phyloP scores from a whole-genome alignment of 2,888 invertebrate genomes.

The Ametastegia equiseti region DNA sequence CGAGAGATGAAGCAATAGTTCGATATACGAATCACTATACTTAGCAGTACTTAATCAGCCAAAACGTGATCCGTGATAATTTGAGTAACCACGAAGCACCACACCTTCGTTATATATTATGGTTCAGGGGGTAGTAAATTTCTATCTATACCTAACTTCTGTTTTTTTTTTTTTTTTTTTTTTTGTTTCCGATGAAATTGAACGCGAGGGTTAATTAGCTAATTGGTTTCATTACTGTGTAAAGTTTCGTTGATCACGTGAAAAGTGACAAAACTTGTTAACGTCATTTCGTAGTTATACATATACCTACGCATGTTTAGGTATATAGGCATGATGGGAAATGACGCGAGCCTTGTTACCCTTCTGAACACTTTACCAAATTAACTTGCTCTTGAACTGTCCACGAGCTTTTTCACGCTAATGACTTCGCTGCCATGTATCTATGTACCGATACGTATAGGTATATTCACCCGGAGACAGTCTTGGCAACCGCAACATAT shows the following conservation, averaged over 20 bases:
- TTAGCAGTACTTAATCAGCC: neutral
- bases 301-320: too few relatives aligned
- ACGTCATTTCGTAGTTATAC: neutral
- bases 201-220: neutral
- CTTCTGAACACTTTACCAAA: slow-evolving; percentile 17
- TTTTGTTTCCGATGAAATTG: neutral
- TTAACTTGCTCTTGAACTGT: slow-evolving; percentile 36
- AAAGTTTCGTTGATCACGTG: neutral
- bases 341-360: slow-evolving; percentile 8
- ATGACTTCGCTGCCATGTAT: neutral
- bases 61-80: neutral
- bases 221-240: neutral
- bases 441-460: neutral
- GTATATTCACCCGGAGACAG: neutral
- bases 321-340: neutral
- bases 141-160: neutral
- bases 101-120: neutral
- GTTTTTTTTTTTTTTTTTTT: neutral
- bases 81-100: neutral
- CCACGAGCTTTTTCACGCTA: slow-evolving; percentile 14
- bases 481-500: neutral
- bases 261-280: slow-evolving; percentile 2
- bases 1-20: neutral
- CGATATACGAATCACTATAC: too few relatives aligned
- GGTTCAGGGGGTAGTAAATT: neutral